phyloP scores from a whole-genome alignment of 2,888 invertebrate species.

The Arctia plantaginis region DNA sequence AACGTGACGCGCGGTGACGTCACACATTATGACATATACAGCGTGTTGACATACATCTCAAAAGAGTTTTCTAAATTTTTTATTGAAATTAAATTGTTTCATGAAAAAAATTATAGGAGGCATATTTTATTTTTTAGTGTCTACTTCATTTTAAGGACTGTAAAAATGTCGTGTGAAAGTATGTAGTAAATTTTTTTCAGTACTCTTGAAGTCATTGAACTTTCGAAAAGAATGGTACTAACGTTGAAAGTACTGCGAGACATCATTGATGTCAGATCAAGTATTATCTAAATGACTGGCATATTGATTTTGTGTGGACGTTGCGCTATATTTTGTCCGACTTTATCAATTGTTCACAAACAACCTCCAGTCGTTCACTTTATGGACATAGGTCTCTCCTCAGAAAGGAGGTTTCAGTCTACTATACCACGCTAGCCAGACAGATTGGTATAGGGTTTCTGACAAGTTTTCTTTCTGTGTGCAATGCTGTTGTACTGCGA shows the following conservation, averaged over 20 bases:
- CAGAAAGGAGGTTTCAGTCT: too few species aligned
- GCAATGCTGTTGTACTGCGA: too few species aligned
- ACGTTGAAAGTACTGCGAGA: not conserved
- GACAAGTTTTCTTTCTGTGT: too few species aligned
- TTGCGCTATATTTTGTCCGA: too few species aligned
- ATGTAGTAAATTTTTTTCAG: not conserved
- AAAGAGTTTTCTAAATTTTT: conserved; percentile 1
- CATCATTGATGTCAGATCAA: not conserved
- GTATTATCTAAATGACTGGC: too few species aligned
- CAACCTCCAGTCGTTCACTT: too few species aligned
- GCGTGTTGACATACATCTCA: conserved; percentile 40
- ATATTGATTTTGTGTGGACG: too few species aligned
- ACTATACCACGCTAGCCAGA: too few species aligned
- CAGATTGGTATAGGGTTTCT: too few species aligned
- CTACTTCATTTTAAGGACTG: not conserved
- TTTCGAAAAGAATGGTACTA: not conserved
- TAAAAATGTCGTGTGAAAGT: not conserved
- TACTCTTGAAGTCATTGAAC: not conserved
- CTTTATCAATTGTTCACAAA: too few species aligned
- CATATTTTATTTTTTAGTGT: conserved; percentile 10
- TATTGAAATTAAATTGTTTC: conserved; percentile 7
- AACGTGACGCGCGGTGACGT: conserved; percentile 76
- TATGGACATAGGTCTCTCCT: too few species aligned
- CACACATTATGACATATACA: conserved; percentile 52
- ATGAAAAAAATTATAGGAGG: not conserved